Conservation (phyloP, 2,797 vertebrate genomes). For the Notoglanidium macrostoma region DNA sequence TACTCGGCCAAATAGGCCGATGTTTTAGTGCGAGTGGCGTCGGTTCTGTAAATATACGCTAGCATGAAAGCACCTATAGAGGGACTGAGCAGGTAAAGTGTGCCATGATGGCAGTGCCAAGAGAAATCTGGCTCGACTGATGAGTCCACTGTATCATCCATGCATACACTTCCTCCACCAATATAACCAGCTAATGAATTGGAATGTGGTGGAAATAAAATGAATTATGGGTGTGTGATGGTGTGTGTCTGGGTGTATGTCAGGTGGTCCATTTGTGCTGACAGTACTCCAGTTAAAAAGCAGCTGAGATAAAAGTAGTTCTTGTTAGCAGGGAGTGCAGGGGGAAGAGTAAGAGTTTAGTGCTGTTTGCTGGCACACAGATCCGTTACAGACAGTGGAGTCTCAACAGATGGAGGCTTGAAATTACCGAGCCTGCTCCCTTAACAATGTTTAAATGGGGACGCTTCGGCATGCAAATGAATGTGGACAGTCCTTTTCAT, state of each 20-base stretch:
- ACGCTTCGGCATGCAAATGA: conserved; percentile 44
- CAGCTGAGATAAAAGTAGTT: conserved; percentile 44
- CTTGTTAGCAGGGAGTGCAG: conserved; percentile 44
- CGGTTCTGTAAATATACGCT: not conserved
- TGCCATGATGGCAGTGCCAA: not conserved
- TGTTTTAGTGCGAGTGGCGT: not conserved
- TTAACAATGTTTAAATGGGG: conserved; percentile 43
- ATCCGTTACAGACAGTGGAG: conserved; percentile 42
- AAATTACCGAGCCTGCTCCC: conserved; percentile 45
- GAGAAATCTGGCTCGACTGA: conserved; percentile 18
- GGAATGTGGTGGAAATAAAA: conserved; percentile 49
- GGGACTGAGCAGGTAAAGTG: not conserved
- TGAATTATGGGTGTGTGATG: conserved; percentile 44
- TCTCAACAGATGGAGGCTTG: conserved; percentile 50
- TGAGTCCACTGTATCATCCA: conserved; percentile 26
- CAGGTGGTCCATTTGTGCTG: conserved; percentile 78
- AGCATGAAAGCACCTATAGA: not conserved
- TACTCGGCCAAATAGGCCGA: not conserved
- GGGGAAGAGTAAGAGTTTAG: conserved; percentile 41
- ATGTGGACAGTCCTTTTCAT: conserved; percentile 17
- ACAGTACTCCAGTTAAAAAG: conserved; percentile 58
- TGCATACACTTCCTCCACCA: conserved; percentile 28
- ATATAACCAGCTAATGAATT: conserved; percentile 51
- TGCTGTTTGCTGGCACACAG: conserved; percentile 42
- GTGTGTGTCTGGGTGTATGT: conserved; percentile 59